phyloP scores from a whole-genome alignment of 2,888 invertebrate species.

The Thera britannica region DNA sequence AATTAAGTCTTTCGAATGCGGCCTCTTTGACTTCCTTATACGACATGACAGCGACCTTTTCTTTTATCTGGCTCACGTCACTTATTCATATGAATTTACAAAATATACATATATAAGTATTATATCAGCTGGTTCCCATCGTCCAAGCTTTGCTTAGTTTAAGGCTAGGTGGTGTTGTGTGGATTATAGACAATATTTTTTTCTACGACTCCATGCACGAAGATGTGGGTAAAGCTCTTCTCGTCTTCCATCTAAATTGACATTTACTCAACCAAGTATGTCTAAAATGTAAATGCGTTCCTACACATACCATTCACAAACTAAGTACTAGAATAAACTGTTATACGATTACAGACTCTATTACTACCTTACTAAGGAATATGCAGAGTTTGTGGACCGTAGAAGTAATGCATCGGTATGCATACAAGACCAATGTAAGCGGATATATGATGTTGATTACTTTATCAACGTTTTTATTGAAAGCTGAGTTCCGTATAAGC shows the following conservation, averaged over 20 bases:
- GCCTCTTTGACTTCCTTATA: too few relatives aligned
- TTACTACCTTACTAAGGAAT: constrained; percentile 48
- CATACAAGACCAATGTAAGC: constrained; percentile 64
- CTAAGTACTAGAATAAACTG: constrained; percentile 18
- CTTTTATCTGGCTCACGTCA: too few relatives aligned
- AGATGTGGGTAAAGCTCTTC: constrained; percentile 35
- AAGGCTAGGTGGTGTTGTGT: too few relatives aligned
- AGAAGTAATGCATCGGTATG: constrained; percentile 53
- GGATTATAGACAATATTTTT: too few relatives aligned
- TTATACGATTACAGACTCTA: constrained; percentile 54
- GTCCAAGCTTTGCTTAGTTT: too few relatives aligned
- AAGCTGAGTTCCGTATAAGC: constrained; percentile 63
- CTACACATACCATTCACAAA: constrained; percentile 73
- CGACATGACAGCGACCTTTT: too few relatives aligned
- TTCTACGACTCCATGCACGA: not conserved
- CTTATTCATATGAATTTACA: too few relatives aligned
- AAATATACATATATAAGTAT: too few relatives aligned
- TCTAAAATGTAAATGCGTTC: constrained; percentile 79
- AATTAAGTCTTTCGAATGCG: too few relatives aligned
- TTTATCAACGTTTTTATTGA: constrained; percentile 78
- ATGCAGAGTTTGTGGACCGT: constrained; percentile 40
- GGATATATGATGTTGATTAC: constrained; percentile 75
- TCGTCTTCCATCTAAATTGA: constrained; percentile 80
- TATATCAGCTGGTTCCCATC: too few relatives aligned
- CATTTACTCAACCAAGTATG: constrained; percentile 80